These are phyloP conservation scores for Schizothorax lantsangensis DNA, from an alignment of 2,797 vertebrate species.

Conservation along the genomic window DNA sequence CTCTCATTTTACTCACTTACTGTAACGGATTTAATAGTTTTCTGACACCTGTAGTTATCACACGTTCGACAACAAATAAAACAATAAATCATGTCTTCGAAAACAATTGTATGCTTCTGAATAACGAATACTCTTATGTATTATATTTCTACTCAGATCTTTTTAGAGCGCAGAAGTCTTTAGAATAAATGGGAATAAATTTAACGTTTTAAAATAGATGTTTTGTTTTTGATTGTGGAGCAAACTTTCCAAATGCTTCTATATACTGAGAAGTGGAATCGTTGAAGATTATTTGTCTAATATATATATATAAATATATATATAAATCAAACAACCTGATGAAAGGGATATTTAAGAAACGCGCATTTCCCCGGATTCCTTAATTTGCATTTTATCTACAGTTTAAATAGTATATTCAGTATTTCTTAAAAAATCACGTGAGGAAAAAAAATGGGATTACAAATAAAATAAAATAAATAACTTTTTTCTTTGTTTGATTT, in stretches of 20 bases:
- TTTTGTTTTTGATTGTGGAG: not conserved
- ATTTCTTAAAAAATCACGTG: not conserved
- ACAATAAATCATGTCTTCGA: not conserved
- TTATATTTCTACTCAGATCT: not conserved
- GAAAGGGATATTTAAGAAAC: not conserved
- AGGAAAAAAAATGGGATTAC: not conserved
- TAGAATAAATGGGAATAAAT: not conserved
- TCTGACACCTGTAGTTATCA: slow-evolving; percentile 9
- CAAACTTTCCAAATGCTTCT: not conserved
- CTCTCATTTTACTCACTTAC: not conserved
- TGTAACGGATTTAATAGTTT: not conserved
- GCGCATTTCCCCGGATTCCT: not conserved
- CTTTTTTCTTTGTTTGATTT: not conserved
- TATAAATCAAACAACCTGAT: not conserved
- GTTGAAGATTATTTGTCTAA: not conserved
- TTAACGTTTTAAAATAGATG: not conserved
- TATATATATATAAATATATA: no score
- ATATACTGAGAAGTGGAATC: not conserved
- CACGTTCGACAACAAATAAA: not conserved
- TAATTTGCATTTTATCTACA: not conserved
- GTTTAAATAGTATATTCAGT: not conserved
- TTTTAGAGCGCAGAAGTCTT: not conserved
- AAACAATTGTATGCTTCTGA: not conserved
- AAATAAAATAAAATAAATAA: not conserved
- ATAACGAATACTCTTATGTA: not conserved